Conservation (phyloP, 2,797 vertebrate genomes). For the Sebastes baramenuke region DNA sequence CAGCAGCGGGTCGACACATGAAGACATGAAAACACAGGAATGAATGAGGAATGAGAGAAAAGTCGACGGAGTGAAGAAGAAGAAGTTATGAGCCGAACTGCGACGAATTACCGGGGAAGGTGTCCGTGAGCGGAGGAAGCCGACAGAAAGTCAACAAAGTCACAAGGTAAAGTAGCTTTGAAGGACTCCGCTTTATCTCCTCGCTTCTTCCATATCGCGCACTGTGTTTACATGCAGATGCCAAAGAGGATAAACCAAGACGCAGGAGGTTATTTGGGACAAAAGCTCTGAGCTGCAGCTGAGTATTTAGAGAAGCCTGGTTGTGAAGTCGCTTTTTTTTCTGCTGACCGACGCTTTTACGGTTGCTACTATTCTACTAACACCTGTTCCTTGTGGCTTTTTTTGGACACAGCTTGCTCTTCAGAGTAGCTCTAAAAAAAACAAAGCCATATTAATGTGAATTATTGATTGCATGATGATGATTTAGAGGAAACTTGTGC, state of each 20-base stretch:
- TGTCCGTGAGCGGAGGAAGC: slow-evolving; percentile 62
- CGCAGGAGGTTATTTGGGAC: neutral
- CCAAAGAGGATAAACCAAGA: neutral
- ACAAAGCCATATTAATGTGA: neutral
- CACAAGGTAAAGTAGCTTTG: slow-evolving; percentile 73
- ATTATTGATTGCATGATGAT: neutral
- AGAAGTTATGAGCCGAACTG: slow-evolving; percentile 50
- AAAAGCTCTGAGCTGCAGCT: slow-evolving; percentile 10
- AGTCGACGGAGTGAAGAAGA: slow-evolving; percentile 7
- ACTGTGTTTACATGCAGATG: neutral
- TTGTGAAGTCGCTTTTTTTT: slow-evolving; percentile 20
- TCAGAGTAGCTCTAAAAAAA: neutral
- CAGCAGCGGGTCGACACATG: neutral
- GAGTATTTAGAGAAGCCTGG: slow-evolving; percentile 27
- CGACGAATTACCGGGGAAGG: slow-evolving; percentile 57
- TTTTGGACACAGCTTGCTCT: slow-evolving; percentile 33
- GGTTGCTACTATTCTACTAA: slow-evolving; percentile 34
- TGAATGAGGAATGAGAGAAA: slow-evolving; percentile 44
- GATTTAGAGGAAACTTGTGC: neutral
- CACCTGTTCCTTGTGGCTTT: slow-evolving; percentile 77
- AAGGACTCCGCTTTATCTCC: slow-evolving; percentile 1
- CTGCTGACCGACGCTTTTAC: slow-evolving; percentile 54
- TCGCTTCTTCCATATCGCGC: neutral
- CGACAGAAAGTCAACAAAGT: slow-evolving; percentile 52
- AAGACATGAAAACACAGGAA: slow-evolving; percentile 19